Base-by-base conservation (phyloP, 2,888 invertebrate genomes). In the Norana najaformis region DNA sequence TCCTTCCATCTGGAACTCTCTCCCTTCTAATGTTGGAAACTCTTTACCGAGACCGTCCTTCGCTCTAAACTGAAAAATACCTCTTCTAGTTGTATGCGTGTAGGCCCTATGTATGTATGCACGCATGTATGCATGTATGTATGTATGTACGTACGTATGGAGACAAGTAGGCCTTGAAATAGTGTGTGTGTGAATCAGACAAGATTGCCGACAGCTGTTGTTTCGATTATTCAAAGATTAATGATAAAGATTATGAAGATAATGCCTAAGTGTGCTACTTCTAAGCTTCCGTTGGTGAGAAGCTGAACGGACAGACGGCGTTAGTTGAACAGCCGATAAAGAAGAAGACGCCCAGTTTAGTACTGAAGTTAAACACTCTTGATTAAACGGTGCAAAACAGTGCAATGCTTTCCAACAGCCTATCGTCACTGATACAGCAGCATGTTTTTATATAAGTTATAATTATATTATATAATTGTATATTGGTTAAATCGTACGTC, bases 221-320 rank as follows among this genome's bases (percentile, higher is more conserved):
- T n/a, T n/a, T 69, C 69, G 69, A 69, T 69, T n/a, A 69, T 69
- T 30, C 69, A 69, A 69, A 69, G 69, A 69, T 69, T 69, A 69
- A n/a, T 69, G 30, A 69, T n/a, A n/a, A 69, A 69, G 69, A 69
- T 69, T 69, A 69, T 69, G 16, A 6, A 69, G 69, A 69, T 69
- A 69, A 69, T 69, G 69, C 69, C n/a, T 30, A 69, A 69, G 69
- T n/a, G 69, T 6, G 30, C 69, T 69, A 69, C 69, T 69, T 69
- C 69, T 69, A 69, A 69, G 69, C 69, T 69, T 69, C 69, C 69
- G 69, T 69, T 69, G 1, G 1, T 47, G n/a, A 5, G 30, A 69
- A n/a, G 8, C 11, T 69, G 30, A n/a, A 8, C 69, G 69, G 69
- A 11, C 69, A 13, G 30, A 8, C 69, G 69, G 4, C 11, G 69